A percentile compares a stretch with the other conserved stretches of the same genome.
These are phyloP conservation scores for Gymnothorax javanicus DNA, from an alignment of 2,797 vertebrate genomes.

Conservation along the genomic window DNA sequence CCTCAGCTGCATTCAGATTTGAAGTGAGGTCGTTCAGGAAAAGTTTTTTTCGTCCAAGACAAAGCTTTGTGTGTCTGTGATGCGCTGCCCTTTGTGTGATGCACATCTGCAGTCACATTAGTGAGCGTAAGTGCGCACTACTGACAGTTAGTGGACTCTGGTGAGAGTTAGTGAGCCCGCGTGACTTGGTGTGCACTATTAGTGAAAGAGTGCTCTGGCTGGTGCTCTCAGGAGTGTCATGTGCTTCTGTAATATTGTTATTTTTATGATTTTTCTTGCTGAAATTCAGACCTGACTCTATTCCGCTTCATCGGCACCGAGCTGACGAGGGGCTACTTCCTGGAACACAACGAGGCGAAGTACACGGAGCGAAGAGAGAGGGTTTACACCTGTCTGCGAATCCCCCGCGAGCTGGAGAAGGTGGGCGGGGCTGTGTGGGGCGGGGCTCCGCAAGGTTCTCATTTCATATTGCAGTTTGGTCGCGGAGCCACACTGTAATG, in stretches of 20 bases:
- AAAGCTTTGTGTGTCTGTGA: too few species aligned
- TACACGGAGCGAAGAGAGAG: constrained; percentile 94
- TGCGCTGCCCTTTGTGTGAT: neutral
- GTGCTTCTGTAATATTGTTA: neutral
- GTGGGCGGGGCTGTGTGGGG: constrained; percentile 59
- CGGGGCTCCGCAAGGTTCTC: too few species aligned
- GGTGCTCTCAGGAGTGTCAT: too few species aligned
- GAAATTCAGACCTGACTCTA: constrained; percentile 83
- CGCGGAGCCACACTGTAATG: too few species aligned
- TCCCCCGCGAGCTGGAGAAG: constrained; percentile 98
- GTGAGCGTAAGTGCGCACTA: neutral
- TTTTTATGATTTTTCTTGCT: constrained; percentile 37
- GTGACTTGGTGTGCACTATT: too few species aligned
- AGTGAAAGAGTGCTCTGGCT: too few species aligned
- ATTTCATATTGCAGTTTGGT: too few species aligned
- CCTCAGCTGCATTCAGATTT: too few species aligned
- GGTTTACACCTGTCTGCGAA: constrained; percentile 95
- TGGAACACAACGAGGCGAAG: constrained; percentile 98
- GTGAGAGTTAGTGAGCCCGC: too few species aligned
- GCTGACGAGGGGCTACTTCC: constrained; percentile 95
- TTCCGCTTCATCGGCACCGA: constrained; percentile 93
- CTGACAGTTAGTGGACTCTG: neutral
- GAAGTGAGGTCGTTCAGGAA: too few species aligned
- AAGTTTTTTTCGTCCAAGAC: too few species aligned
- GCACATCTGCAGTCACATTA: neutral